Percentiles rank a stretch among this genome's conserved stretches.
phyloP scores from a whole-genome alignment of 2,113 vertebrate genomes.

The Myrmophylax atrothorax region DNA sequence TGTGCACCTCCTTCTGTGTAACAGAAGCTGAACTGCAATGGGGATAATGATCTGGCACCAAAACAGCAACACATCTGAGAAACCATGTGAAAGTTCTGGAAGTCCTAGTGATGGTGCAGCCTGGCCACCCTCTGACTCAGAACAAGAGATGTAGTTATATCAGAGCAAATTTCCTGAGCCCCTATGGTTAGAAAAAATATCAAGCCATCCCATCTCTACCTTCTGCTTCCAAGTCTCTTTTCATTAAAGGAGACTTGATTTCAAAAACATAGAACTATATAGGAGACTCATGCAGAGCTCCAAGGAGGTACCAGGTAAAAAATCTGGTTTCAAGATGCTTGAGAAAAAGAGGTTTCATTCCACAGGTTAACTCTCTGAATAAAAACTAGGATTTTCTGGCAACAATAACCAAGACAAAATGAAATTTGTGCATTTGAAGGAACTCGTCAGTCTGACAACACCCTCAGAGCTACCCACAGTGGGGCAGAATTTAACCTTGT shows the following conservation, averaged over 20 bases:
- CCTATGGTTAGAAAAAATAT: not conserved
- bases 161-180: not conserved
- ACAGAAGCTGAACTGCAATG: not conserved
- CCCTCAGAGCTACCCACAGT: not conserved
- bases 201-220: not conserved
- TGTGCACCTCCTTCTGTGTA: not conserved
- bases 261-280: fast-evolving
- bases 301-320: not conserved
- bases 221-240: not conserved
- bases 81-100: not conserved
- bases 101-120: not conserved
- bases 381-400: not conserved
- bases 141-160: not conserved
- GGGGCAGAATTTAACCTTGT: not conserved
- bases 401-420: not conserved
- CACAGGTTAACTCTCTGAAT: not conserved
- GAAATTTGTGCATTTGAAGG: not conserved
- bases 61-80: not conserved
- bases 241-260: not conserved
- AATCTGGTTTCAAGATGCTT: not conserved
- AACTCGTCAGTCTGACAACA: not conserved
- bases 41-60: not conserved
- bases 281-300: not conserved
- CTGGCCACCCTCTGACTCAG: not conserved
- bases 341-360: not conserved